A percentile compares a stretch with the other conserved stretches of the same genome.
Conservation (phyloP, 2,888 invertebrate genomes). For the Machimus rusticus region DNA sequence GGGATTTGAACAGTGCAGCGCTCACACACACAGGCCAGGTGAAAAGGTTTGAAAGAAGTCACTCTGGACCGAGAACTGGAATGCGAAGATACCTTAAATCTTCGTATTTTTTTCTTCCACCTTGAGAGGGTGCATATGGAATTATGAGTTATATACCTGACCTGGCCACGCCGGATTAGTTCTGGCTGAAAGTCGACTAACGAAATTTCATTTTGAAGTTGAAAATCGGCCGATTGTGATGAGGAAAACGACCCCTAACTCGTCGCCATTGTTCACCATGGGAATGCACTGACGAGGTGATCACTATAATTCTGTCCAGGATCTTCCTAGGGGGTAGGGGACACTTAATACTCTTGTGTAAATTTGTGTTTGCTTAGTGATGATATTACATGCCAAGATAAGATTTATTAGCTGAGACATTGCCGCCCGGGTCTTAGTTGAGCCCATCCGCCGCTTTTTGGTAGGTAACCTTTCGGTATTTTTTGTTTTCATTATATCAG, state of each 20-base stretch:
- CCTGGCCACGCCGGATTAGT: conserved; percentile 27
- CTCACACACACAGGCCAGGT: neutral
- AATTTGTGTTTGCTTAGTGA: conserved; percentile 32
- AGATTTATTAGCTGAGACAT: conserved; percentile 15
- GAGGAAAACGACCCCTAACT: conserved; percentile 22
- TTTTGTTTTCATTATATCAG: neutral
- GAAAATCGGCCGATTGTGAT: conserved; percentile 1
- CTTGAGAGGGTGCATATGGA: conserved; percentile 29
- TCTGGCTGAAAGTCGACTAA: conserved; percentile 23
- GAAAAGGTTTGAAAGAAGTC: conserved; percentile 7
- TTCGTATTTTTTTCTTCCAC: neutral
- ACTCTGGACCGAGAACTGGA: neutral
- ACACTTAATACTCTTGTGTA: conserved; percentile 30
- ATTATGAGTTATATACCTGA: conserved; percentile 41
- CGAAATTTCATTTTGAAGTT: conserved; percentile 4
- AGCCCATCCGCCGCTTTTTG: neutral
- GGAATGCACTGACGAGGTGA: conserved; percentile 30
- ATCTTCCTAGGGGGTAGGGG: conserved; percentile 27
- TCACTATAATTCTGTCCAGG: neutral
- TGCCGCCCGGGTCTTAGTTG: neutral
- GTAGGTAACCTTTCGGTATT: neutral
- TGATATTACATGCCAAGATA: conserved; percentile 26
- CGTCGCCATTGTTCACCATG: conserved; percentile 20
- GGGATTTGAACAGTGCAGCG: neutral
- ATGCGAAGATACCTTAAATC: conserved; percentile 3